Percentiles rank a stretch among this genome's conserved stretches.
Conservation (phyloP, 2,797 vertebrate genomes). For the Urophycis tenuis region DNA sequence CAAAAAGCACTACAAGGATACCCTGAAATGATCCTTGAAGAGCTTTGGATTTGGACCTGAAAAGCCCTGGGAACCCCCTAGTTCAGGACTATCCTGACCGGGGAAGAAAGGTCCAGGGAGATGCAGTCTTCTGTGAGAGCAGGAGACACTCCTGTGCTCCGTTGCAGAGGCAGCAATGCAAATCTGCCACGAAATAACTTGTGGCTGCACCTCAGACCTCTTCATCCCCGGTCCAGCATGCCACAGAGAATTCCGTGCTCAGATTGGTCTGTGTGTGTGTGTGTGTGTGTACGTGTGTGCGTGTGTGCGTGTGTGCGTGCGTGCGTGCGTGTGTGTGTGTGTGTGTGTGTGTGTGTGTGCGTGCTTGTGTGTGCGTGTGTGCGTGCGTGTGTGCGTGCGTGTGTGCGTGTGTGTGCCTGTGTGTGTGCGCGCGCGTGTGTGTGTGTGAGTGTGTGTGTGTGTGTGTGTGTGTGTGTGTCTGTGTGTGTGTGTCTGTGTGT, state of each 20-base stretch:
- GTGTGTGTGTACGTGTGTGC: not conserved
- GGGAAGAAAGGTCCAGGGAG: not conserved
- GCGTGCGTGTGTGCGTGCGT: not conserved
- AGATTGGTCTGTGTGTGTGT: not conserved
- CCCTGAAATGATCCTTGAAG: not conserved
- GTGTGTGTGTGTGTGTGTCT: conserved; percentile 1
- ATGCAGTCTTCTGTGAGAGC: not conserved
- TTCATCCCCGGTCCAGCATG: not conserved
- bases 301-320: conserved; percentile 9
- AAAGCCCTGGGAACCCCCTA: not conserved
- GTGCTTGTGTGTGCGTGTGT: no score
- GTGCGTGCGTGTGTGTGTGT: not conserved
- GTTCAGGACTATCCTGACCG: not conserved
- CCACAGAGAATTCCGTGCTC: not conserved
- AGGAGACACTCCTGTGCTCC: not conserved
- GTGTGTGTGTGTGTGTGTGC: conserved; percentile 27
- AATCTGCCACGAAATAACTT: not conserved
- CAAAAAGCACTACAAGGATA: not conserved
- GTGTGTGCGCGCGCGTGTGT: not conserved
- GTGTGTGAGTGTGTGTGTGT: conserved; percentile 10
- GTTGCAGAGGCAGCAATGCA: not conserved
- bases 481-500: conserved; percentile 28
- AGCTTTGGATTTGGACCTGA: not conserved
- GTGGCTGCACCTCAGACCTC: not conserved
- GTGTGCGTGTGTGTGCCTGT: conserved; percentile 4